Conservation (phyloP, 2,113 vertebrate species). For the Ceyx melanurus region DNA sequence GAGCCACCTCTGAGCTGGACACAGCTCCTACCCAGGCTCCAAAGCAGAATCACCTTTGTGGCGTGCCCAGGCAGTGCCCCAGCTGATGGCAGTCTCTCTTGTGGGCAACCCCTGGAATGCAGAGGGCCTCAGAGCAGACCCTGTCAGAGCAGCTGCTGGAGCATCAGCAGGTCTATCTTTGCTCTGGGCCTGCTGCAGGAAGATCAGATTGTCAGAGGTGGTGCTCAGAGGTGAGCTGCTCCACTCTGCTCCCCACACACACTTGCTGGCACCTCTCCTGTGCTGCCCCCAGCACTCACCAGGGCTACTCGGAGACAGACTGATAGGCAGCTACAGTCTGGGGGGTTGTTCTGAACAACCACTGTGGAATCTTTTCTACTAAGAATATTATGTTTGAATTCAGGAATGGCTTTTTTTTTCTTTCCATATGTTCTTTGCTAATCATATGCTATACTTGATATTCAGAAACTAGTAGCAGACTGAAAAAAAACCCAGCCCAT, state of each 20-base stretch:
- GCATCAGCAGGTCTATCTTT: not conserved
- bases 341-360: not conserved
- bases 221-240: not conserved
- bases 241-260: not conserved
- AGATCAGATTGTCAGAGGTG: not conserved
- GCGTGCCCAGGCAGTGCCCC: not conserved
- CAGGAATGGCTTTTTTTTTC: slow-evolving; percentile 67
- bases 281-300: not conserved
- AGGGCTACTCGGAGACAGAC: not conserved
- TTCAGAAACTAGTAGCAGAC: slow-evolving; percentile 72
- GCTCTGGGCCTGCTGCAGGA: accelerated
- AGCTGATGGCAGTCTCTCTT: not conserved
- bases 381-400: slow-evolving; percentile 64
- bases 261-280: not conserved
- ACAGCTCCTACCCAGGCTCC: not conserved
- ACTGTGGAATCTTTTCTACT: slow-evolving; percentile 24
- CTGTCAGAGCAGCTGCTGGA: not conserved
- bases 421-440: slow-evolving; percentile 75
- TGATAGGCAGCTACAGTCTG: not conserved
- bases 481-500: slow-evolving; percentile 20
- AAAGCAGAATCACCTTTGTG: not conserved
- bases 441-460: slow-evolving; percentile 75
- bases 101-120: not conserved
- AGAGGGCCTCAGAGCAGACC: not conserved
- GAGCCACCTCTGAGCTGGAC: not conserved